Evolutionary conservation across 2,113 vertebrate species (phyloP).

Genomic region (Cricetomys ansorgei): DNA sequence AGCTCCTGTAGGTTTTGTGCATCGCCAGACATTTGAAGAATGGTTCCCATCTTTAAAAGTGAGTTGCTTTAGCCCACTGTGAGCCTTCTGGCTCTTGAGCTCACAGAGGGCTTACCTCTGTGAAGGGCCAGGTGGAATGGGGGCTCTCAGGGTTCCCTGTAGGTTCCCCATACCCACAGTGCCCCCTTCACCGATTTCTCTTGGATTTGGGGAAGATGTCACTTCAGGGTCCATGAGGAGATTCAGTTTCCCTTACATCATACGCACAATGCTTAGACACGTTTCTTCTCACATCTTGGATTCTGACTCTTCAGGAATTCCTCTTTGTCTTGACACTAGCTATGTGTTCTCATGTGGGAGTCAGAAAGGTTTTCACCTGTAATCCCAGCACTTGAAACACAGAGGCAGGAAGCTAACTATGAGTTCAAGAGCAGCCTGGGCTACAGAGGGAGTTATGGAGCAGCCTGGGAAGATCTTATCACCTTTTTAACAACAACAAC

Average conservation of each 20-base stretch:
- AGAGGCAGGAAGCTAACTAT: not conserved
- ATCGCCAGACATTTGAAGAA: slow-evolving; percentile 78
- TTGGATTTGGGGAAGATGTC: not conserved
- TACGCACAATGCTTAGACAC: not conserved
- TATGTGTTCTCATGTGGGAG: not conserved
- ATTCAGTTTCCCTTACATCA: not conserved
- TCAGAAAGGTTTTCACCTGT: not conserved
- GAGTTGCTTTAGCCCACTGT: slow-evolving; percentile 29
- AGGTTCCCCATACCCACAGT: no score
- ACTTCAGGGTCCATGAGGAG: not conserved
- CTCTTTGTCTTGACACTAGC: not conserved
- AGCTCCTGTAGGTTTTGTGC: slow-evolving; percentile 78
- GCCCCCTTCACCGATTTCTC: not conserved
- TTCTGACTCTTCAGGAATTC: not conserved
- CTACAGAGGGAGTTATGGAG: not conserved
- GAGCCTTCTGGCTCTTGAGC: not conserved
- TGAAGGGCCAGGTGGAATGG: not conserved
- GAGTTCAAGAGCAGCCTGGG: not conserved
- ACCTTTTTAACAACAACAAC: no score
- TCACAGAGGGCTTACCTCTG: not conserved
- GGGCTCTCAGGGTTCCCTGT: not conserved
- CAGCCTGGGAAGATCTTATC: not conserved
- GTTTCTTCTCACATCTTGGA: not conserved
- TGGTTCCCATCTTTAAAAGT: slow-evolving; percentile 67
- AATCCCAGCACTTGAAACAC: not conserved